phyloP scores from a whole-genome alignment of 2,113 vertebrate species.

The Cyprinodon brontotheroides region DNA sequence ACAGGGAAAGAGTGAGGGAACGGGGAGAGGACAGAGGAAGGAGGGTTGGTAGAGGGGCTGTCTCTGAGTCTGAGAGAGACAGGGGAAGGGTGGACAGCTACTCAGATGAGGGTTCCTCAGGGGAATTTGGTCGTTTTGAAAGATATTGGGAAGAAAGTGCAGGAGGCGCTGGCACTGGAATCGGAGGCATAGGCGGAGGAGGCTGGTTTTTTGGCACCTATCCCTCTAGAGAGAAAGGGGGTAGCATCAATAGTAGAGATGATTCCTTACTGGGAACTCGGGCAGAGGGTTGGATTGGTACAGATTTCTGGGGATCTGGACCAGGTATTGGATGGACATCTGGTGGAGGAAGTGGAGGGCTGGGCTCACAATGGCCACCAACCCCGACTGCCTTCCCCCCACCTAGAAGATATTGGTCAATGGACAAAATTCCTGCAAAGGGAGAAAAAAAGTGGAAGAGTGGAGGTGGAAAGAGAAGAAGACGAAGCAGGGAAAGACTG shows the following conservation, averaged over 20 bases:
- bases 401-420: constrained; percentile 89
- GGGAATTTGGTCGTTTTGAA: constrained; percentile 84
- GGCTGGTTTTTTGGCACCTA: constrained; percentile 90
- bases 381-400: constrained; percentile 81
- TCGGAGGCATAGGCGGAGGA: constrained; percentile 80
- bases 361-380: constrained; percentile 78
- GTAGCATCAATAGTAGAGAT: constrained; percentile 82
- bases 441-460: constrained; percentile 83
- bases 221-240: constrained; percentile 85
- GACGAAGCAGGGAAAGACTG: constrained; percentile 72
- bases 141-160: constrained; percentile 87
- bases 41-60: constrained; percentile 70
- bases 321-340: constrained; percentile 80
- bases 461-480: constrained; percentile 78
- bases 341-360: constrained; percentile 79
- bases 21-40: constrained; percentile 63
- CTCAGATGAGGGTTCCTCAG: constrained; percentile 81
- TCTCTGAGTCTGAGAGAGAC: constrained; percentile 82
- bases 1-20: constrained; percentile 60
- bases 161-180: constrained; percentile 73
- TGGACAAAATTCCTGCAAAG: constrained; percentile 90
- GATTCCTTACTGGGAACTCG: constrained; percentile 78
- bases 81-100: constrained; percentile 76
- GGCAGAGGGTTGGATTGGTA: constrained; percentile 76
- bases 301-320: constrained; percentile 80